These are phyloP conservation scores for Sphaerophoria taeniata DNA, from an alignment of 2,888 invertebrate genomes.

Conservation along the genomic window DNA sequence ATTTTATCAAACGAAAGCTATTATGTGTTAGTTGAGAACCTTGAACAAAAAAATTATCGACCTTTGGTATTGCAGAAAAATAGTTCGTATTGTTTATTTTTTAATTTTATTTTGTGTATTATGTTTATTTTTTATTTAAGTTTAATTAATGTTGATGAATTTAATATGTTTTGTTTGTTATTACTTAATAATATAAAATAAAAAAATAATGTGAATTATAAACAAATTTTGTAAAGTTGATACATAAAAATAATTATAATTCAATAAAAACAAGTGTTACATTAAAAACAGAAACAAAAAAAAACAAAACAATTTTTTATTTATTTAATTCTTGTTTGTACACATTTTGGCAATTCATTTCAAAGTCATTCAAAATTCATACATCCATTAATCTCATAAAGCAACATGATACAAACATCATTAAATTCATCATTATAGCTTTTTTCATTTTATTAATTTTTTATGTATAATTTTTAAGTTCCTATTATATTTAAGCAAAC, in stretches of 20 bases:
- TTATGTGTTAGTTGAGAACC: conserved; percentile 40
- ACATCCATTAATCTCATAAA: conserved; percentile 42
- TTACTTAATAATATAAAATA: conserved; percentile 56
- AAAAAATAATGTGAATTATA: conserved; percentile 31
- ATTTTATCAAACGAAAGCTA: conserved; percentile 46
- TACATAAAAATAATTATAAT: conserved; percentile 57
- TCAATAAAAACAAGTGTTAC: conserved; percentile 72
- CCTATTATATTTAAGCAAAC: conserved; percentile 64
- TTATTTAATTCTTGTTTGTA: conserved; percentile 49
- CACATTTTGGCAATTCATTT: conserved; percentile 54
- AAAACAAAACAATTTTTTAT: conserved; percentile 31
- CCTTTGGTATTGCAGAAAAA: conserved; percentile 63
- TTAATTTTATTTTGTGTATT: conserved; percentile 52
- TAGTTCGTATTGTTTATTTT: conserved; percentile 37
- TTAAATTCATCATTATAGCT: conserved; percentile 73
- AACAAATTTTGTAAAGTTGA: conserved; percentile 72
- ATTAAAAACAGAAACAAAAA: conserved; percentile 56
- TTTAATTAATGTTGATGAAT: conserved; percentile 70
- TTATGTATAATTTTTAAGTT: conserved; percentile 57
- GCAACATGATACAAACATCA: conserved; percentile 38
- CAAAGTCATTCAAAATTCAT: conserved; percentile 51
- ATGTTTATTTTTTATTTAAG: conserved; percentile 42
- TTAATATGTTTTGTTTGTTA: conserved; percentile 71
- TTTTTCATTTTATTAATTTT: conserved; percentile 25
- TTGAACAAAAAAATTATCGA: conserved; percentile 45